phyloP scores from a whole-genome alignment of 2,797 vertebrate species.

The Sorex maritimensis region DNA sequence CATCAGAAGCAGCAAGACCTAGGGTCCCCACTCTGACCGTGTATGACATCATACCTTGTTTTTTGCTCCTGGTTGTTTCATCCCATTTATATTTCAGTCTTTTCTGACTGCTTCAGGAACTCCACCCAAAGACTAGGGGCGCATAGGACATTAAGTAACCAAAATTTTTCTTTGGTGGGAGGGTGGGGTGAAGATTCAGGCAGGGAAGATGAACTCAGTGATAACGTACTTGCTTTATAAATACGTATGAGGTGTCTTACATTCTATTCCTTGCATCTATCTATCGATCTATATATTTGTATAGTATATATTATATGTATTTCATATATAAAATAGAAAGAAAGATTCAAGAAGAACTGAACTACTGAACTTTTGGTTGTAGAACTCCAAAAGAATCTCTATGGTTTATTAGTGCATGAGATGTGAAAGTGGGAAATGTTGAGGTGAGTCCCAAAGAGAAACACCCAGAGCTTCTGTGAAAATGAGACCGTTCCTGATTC shows the following conservation, averaged over 20 bases:
- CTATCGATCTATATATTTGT: no score
- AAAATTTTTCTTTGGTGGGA: no score
- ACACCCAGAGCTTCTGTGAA: neutral
- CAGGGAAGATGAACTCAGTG: no score
- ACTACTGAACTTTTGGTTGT: conserved; percentile 10
- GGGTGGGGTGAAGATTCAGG: no score
- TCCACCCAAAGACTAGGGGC: neutral
- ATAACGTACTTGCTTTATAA: no score
- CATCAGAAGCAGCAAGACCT: no score
- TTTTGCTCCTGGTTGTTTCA: neutral
- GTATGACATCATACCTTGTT: neutral
- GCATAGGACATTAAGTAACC: neutral
- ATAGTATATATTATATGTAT: no score
- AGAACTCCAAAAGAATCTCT: neutral
- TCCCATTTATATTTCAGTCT: neutral
- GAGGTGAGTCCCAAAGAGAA: neutral
- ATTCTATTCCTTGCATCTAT: no score
- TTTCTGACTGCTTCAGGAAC: neutral
- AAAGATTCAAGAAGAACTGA: neutral
- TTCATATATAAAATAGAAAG: no score
- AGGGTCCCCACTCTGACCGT: fast-evolving
- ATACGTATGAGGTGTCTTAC: no score
- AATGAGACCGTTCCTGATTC: neutral
- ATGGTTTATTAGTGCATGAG: neutral
- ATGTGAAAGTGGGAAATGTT: neutral